Evolutionary conservation across 2,113 vertebrate genomes (phyloP).

Genomic region (Sebastes schlegelii): DNA sequence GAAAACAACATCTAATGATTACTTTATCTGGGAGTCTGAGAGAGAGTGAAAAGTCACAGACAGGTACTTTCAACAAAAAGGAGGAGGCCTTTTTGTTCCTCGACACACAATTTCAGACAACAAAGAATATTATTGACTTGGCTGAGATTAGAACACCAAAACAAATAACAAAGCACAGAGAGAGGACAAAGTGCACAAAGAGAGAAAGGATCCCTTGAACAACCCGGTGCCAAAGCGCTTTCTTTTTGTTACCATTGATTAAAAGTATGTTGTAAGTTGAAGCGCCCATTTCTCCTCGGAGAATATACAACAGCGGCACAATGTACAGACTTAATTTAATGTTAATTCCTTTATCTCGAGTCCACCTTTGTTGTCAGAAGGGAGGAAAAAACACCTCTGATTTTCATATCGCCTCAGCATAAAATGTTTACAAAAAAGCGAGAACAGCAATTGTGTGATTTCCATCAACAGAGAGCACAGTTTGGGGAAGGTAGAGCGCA

Average conservation of each 20-base stretch:
- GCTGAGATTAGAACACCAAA: conserved; percentile 87
- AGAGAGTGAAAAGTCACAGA: conserved; percentile 84
- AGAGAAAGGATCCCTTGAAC: conserved; percentile 77
- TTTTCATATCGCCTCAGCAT: conserved; percentile 17
- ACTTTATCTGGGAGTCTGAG: conserved; percentile 83
- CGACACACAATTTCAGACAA: conserved; percentile 86
- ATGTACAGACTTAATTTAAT: conserved; percentile 63
- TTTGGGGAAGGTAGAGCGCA: conserved; percentile 50
- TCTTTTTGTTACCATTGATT: conserved; percentile 81
- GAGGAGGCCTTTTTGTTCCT: conserved; percentile 78
- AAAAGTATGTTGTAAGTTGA: conserved; percentile 78
- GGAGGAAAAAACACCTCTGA: not conserved
- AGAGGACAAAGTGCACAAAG: conserved; percentile 82
- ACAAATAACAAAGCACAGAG: conserved; percentile 84
- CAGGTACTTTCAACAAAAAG: conserved; percentile 84
- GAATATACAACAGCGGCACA: conserved; percentile 61
- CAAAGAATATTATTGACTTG: conserved; percentile 90
- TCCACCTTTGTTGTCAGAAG: conserved; percentile 54
- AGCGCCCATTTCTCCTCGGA: conserved; percentile 56
- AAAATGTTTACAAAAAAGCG: conserved; percentile 25
- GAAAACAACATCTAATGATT: conserved; percentile 89
- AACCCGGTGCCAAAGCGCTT: conserved; percentile 67
- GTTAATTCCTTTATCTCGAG: conserved; percentile 59
- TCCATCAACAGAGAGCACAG: conserved; percentile 56
- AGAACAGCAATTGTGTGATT: conserved; percentile 46